A percentile compares a stretch with the other conserved stretches of the same genome.
Evolutionary conservation across 2,113 vertebrate species (phyloP).

Genomic region (Pavo muticus): DNA sequence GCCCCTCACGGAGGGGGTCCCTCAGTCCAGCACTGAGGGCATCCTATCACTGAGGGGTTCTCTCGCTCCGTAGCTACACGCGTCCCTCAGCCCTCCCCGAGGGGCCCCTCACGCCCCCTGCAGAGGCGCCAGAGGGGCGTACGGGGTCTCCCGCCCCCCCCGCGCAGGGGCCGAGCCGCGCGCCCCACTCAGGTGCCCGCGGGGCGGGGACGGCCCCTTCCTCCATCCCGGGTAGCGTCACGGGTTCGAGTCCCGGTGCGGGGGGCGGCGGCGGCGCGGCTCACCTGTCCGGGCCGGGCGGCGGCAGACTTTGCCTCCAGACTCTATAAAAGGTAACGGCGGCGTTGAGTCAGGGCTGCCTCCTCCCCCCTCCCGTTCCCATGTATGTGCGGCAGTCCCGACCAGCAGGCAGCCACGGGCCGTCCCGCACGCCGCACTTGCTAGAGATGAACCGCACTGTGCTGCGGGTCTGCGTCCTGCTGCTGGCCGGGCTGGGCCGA

Average conservation of each 20-base stretch:
- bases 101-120: background rate
- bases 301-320: constrained; percentile 58
- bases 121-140: background rate
- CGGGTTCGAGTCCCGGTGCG: background rate
- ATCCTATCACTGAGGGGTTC: background rate
- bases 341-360: constrained; percentile 59
- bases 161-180: background rate
- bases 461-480: constrained; percentile 12
- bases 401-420: background rate
- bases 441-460: constrained; percentile 34
- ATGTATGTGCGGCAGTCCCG: constrained; percentile 41
- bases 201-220: background rate
- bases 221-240: rapidly evolving
- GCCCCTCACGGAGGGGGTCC: background rate
- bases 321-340: constrained; percentile 69
- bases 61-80: background rate
- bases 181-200: rapidly evolving
- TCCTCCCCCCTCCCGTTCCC: constrained; percentile 55
- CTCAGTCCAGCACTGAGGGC: background rate
- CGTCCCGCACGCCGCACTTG: constrained; percentile 49
- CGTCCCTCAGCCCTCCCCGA: background rate
- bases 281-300: constrained; percentile 20
- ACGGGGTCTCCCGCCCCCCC: rapidly evolving
- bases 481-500: background rate
- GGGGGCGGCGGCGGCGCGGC: background rate